phyloP scores from a whole-genome alignment of 2,797 vertebrate genomes.

The Apogon talboti region DNA sequence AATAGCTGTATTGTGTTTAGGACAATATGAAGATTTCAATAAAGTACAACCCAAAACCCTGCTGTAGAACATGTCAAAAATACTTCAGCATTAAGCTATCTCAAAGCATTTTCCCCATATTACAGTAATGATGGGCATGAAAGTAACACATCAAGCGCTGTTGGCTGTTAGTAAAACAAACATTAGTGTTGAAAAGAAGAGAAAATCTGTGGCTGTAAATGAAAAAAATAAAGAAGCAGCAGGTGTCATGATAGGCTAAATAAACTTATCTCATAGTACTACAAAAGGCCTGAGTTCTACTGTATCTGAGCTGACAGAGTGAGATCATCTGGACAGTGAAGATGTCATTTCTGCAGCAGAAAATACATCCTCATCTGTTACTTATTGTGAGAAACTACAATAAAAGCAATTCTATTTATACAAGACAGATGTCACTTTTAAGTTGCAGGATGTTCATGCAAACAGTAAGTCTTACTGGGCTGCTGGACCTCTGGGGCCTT shows the following conservation, averaged over 20 bases:
- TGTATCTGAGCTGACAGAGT: background rate
- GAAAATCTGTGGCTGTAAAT: slow-evolving; percentile 12
- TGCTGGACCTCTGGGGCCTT: slow-evolving; percentile 86
- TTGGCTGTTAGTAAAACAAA: slow-evolving; percentile 60
- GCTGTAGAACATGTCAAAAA: slow-evolving; percentile 22
- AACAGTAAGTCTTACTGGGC: slow-evolving; percentile 84
- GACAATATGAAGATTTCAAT: too few species aligned
- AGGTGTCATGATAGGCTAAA: background rate
- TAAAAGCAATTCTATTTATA: background rate
- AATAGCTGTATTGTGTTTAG: too few species aligned
- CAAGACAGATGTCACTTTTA: slow-evolving; percentile 20
- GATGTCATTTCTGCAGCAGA: too few species aligned
- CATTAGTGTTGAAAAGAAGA: slow-evolving; percentile 17
- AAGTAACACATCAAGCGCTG: slow-evolving; percentile 32
- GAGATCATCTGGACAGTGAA: too few species aligned
- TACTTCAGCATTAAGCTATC: too few species aligned
- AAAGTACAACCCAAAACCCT: background rate
- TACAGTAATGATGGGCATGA: slow-evolving; percentile 17
- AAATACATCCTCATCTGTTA: background rate
- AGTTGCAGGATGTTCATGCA: slow-evolving; percentile 64
- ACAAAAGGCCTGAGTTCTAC: background rate
- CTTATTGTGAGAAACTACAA: too few species aligned
- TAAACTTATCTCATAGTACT: slow-evolving; percentile 10
- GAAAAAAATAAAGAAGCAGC: background rate
- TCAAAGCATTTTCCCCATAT: background rate